phyloP scores from a whole-genome alignment of 1,140 invertebrate genomes.

The Macrobrachium nipponense region DNA sequence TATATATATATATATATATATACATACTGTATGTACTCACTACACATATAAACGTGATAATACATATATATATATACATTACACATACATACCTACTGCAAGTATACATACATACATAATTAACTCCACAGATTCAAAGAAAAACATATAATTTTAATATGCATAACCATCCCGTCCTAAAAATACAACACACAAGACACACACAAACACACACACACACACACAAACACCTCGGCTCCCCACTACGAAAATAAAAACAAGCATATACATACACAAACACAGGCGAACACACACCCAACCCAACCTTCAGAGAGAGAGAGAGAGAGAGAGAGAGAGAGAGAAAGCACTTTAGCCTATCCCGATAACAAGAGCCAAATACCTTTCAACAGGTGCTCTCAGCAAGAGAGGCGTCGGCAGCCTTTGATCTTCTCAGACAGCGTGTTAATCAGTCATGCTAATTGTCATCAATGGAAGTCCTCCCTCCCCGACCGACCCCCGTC shows the following conservation, averaged over 20 bases:
- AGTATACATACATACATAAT: not conserved
- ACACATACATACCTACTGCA: too few species aligned
- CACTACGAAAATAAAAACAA: not conserved
- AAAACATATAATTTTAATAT: constrained; percentile 11
- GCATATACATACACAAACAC: constrained; percentile 23
- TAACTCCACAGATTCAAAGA: not conserved
- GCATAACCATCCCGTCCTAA: not conserved
- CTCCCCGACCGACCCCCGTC: too few species aligned
- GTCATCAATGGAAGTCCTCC: too few species aligned
- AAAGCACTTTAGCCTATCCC: not conserved
- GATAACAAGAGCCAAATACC: too few species aligned
- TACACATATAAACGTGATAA: too few species aligned
- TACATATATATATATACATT: too few species aligned
- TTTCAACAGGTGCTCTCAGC: too few species aligned
- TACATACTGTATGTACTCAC: too few species aligned
- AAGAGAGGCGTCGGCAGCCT: too few species aligned
- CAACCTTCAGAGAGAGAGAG: constrained; percentile 9
- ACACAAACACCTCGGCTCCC: not conserved
- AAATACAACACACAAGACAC: not conserved
- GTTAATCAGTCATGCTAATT: too few species aligned
- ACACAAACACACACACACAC: not conserved
- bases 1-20: too few species aligned
- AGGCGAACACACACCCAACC: not conserved
- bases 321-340: constrained; percentile 28
- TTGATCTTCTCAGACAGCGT: too few species aligned